phyloP scores from a whole-genome alignment of 2,888 invertebrate genomes.

The Yponomeuta evonymella region DNA sequence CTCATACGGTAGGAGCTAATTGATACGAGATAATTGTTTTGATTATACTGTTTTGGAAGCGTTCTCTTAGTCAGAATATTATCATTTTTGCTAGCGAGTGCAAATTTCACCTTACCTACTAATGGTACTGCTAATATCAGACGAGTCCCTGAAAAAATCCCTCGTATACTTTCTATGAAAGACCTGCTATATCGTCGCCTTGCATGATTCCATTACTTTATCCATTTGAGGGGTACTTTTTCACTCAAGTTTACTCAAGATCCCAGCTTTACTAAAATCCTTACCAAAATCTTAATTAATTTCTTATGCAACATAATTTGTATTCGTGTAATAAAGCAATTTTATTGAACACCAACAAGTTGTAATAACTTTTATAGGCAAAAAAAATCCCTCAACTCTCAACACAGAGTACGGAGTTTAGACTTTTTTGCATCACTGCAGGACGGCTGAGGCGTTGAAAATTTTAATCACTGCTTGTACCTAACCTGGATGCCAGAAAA shows the following conservation, averaged over 20 bases:
- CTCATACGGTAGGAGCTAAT: constrained; percentile 43
- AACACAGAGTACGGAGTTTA: neutral
- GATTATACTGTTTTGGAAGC: neutral
- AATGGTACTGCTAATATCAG: too few relatives aligned
- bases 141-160: too few relatives aligned
- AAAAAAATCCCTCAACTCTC: neutral
- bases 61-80: neutral
- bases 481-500: constrained; percentile 6
- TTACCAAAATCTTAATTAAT: constrained; percentile 23
- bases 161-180: too few relatives aligned
- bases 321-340: neutral
- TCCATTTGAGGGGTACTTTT: too few relatives aligned
- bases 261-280: neutral
- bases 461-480: constrained; percentile 53
- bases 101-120: too few relatives aligned
- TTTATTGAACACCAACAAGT: neutral
- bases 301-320: neutral
- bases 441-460: constrained; percentile 58
- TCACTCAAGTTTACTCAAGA: too few relatives aligned
- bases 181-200: too few relatives aligned
- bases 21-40: constrained; percentile 42
- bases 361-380: neutral
- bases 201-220: too few relatives aligned
- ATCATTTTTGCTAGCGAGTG: constrained; percentile 13
- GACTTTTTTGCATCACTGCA: constrained; percentile 56